Evolutionary conservation across 2,113 vertebrate genomes (phyloP).

Genomic region (Salvelinus namaycush): DNA sequence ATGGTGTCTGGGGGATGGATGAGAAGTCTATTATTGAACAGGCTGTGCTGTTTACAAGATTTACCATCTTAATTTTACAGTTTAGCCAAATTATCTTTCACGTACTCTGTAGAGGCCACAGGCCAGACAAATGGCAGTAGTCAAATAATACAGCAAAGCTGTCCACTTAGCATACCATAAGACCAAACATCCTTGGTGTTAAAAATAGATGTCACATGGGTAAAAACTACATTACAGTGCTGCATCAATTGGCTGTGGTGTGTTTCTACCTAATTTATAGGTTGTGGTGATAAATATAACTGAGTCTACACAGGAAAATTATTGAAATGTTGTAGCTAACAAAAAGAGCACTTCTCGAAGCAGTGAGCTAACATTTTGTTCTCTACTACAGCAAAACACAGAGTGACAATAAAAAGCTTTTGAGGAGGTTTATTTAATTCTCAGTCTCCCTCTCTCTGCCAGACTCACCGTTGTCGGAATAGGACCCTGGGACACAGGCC

Average conservation of each 20-base stretch:
- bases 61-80: too few species aligned
- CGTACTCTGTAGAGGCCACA: neutral
- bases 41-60: neutral
- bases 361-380: too few species aligned
- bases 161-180: neutral
- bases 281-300: neutral
- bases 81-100: neutral
- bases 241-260: neutral
- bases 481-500: constrained; percentile 75
- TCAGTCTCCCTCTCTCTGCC: neutral
- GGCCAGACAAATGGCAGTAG: neutral
- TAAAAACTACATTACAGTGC: neutral
- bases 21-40: neutral
- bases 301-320: too few species aligned
- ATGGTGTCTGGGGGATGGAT: constrained; percentile 61
- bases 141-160: neutral
- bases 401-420: neutral
- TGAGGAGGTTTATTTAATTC: neutral
- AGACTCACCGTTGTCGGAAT: constrained; percentile 69
- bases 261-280: neutral
- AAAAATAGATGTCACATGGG: neutral
- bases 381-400: neutral
- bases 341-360: too few species aligned
- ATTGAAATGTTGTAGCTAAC: too few species aligned
- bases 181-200: neutral